Evolutionary conservation across 2,888 invertebrate genomes (phyloP), one percentile per base, ranked within the genome.

Genomic region (Campaea margaritaria): DNA sequence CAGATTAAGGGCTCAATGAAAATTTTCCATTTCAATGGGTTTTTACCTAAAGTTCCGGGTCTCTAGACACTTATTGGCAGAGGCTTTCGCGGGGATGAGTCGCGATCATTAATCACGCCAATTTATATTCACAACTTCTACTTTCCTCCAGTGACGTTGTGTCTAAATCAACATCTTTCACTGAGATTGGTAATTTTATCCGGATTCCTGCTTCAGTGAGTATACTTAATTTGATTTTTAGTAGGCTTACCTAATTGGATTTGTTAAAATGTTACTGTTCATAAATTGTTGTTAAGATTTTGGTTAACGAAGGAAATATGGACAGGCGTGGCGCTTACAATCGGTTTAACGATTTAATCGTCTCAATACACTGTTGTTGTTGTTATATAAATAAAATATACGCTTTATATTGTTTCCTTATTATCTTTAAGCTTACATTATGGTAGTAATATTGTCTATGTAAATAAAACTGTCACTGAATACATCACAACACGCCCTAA

Each of bases 111-210:
- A 73, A 73, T 73, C 72, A 73, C 65, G 64, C 58, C 69, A 67
- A 70, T 74, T 74, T 74, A 74, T 71, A 74, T 75, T 71, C 72
- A 67, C 65, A 66, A 70, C 68, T 65, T 62, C 69, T 66, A 64
- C 64, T 65, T 66, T 51, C 57, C 53, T 57, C 61, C 64, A 62
- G 68, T 68, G 69, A 70, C 69, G 68, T 62, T 62, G 63, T 63
- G 67, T 67, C 64, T 67, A 67, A 69, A 73, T 70, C 67, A 68
- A 70, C 68, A 68, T 64, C 66, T 65, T 69, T 73, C 67, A 68
- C 66, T 62, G 66, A 67, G 67, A 72, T 66, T 67, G 62, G 62
- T 58, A 61, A 62, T 67, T 67, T 67, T 48, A 55, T 62, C 43
- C 55, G 43, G 47, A 47, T 61, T 51, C 42, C 41, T 54, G 53